A percentile compares a stretch with the other conserved stretches of the same genome.
These are phyloP conservation scores for Acridotheres tristis DNA, from an alignment of 2,797 vertebrate genomes.

Conservation along the genomic window DNA sequence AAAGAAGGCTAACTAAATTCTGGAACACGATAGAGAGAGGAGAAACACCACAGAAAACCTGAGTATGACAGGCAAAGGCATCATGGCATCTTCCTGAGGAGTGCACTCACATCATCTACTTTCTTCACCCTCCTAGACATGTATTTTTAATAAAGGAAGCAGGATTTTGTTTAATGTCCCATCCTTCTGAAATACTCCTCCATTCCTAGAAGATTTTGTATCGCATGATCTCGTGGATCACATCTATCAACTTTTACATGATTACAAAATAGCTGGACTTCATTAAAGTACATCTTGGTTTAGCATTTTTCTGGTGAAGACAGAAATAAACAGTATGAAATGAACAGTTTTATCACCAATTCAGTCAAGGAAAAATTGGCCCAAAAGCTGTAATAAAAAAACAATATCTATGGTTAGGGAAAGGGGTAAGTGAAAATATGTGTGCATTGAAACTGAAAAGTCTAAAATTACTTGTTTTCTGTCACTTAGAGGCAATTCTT, in stretches of 20 bases:
- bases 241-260: neutral
- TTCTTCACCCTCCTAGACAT: neutral
- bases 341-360: neutral
- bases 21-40: neutral
- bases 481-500: neutral
- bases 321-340: neutral
- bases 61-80: neutral
- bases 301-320: neutral
- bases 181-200: neutral
- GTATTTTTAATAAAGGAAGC: neutral
- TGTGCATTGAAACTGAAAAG: neutral
- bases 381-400: neutral
- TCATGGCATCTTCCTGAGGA: neutral
- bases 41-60: neutral
- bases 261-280: neutral
- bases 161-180: neutral
- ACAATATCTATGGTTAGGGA: neutral
- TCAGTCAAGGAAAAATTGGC: neutral
- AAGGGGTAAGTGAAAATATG: neutral
- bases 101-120: neutral
- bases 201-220: neutral
- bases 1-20: neutral
- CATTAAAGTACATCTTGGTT: neutral
- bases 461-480: neutral
- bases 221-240: neutral